Percentiles rank a stretch among this genome's conserved stretches.
Evolutionary conservation across 53 echinoderm and acorn worm species (phyloP).

Genomic region (Henricia sp.): DNA sequence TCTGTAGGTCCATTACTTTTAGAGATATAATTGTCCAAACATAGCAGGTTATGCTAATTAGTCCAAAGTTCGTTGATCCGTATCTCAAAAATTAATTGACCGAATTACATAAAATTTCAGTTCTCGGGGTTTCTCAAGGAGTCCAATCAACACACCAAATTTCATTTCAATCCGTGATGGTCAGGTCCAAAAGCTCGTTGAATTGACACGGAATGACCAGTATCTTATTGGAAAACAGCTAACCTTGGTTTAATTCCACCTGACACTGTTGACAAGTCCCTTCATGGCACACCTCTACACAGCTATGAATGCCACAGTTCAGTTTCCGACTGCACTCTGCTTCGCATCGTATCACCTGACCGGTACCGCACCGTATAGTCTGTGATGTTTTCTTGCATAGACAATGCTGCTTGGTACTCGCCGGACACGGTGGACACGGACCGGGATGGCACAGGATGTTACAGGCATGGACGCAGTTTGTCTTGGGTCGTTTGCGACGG

Average conservation of each 20-base stretch:
- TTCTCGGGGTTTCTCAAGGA: no score
- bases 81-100: no score
- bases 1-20: no score
- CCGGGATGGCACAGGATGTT: conserved; percentile 97
- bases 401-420: conserved; percentile 76
- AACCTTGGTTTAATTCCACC: conserved; percentile 71
- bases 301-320: conserved; percentile 81
- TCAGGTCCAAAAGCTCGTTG: no score
- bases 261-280: conserved; percentile 76
- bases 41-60: no score
- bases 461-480: conserved; percentile 84
- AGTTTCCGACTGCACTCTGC: conserved; percentile 66
- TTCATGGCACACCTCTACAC: conserved; percentile 77
- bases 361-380: conserved; percentile 82
- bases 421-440: conserved; percentile 92
- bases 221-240: no score
- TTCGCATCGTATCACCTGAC: conserved; percentile 77
- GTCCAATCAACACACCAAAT: no score
- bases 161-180: no score
- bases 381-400: conserved; percentile 76
- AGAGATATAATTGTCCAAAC: no score
- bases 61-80: no score
- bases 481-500: conserved; percentile 73
- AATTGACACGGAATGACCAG: no score
- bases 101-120: no score